Percentiles rank a stretch among this genome's conserved stretches.
Evolutionary conservation across 2,113 vertebrate species (phyloP).

Genomic region (Miniopterus natalensis): DNA sequence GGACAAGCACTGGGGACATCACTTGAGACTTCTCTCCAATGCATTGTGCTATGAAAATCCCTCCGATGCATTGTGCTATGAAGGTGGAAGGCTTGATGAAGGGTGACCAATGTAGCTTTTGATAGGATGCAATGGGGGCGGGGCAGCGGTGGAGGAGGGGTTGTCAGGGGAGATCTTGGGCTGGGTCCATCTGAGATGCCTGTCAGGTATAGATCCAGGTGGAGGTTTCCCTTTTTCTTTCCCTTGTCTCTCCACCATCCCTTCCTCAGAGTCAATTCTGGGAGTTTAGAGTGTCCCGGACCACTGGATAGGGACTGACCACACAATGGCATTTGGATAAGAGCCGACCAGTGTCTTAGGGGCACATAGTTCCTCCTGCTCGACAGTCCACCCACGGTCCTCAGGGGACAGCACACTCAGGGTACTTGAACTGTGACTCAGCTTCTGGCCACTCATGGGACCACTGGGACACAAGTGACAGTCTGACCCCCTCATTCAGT

Average conservation of each 20-base stretch:
- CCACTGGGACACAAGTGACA: not conserved
- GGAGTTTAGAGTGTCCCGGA: not conserved
- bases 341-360: not conserved
- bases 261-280: not conserved
- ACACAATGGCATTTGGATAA: not conserved
- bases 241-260: not conserved
- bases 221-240: not conserved
- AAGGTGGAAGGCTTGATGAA: not conserved
- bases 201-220: not conserved
- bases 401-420: not conserved
- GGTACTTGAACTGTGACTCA: not conserved
- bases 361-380: not conserved
- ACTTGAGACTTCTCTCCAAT: not conserved
- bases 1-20: not conserved
- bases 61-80: no score
- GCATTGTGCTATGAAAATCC: no score
- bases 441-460: not conserved
- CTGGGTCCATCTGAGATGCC: not conserved
- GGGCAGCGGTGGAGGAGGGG: not conserved
- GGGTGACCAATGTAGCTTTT: not conserved
- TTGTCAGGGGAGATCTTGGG: not conserved
- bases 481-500: not conserved
- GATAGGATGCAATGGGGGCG: not conserved
- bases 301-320: not conserved
- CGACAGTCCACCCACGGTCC: not conserved